Conservation (phyloP, 2,113 vertebrate species). For the Panthera tigris region DNA sequence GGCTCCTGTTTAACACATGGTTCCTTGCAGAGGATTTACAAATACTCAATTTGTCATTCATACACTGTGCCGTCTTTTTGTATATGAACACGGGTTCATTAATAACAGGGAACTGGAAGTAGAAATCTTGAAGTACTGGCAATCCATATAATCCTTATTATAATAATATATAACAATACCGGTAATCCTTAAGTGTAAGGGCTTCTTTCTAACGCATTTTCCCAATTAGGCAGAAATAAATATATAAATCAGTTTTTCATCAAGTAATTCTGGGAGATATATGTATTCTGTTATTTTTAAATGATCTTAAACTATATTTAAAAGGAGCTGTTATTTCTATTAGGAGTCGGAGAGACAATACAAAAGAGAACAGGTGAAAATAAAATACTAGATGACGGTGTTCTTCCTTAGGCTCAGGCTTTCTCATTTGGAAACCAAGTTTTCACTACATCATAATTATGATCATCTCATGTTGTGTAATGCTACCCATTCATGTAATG, state of each 20-base stretch:
- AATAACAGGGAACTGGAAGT: neutral
- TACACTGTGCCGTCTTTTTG: neutral
- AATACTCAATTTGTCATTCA: neutral
- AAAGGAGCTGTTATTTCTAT: neutral
- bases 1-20: neutral
- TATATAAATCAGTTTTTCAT: neutral
- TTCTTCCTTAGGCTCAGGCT: neutral
- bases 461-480: neutral
- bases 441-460: neutral
- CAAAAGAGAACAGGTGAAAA: neutral
- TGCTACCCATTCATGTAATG: neutral
- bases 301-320: neutral
- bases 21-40: neutral
- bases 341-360: neutral
- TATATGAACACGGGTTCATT: neutral
- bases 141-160: neutral
- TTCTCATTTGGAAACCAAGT: neutral
- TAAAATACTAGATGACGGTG: neutral
- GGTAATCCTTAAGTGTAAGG: neutral
- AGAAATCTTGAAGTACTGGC: neutral
- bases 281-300: neutral
- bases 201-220: neutral
- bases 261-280: neutral
- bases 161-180: neutral
- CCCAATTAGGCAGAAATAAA: neutral